Percentiles rank a stretch among this genome's conserved stretches.
phyloP scores from a whole-genome alignment of 2,888 invertebrate species.

The Cataglyphis altisquamis region DNA sequence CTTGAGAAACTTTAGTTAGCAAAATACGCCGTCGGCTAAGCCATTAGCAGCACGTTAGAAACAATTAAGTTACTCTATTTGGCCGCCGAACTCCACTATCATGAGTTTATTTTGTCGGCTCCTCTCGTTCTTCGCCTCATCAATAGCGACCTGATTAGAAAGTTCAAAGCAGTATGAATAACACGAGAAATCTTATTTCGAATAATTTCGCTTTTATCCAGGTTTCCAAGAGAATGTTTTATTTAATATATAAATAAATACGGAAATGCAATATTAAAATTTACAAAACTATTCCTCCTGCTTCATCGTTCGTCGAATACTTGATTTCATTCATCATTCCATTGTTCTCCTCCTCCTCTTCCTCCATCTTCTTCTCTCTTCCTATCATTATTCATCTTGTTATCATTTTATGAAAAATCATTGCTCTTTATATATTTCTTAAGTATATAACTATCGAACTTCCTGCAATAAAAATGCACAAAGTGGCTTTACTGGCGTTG shows the following conservation, averaged over 20 bases:
- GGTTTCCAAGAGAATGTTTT: neutral
- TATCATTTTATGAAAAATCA: neutral
- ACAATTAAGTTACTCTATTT: conserved; percentile 43
- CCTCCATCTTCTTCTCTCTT: neutral
- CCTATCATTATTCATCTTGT: neutral
- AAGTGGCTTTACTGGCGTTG: neutral
- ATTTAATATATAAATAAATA: neutral
- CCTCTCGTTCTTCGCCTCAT: conserved; percentile 16
- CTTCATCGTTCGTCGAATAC: neutral
- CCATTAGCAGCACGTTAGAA: conserved; percentile 34
- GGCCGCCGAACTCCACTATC: conserved; percentile 25
- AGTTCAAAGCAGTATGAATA: conserved; percentile 17
- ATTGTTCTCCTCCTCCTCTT: neutral
- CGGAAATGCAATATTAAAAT: neutral
- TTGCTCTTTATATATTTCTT: neutral
- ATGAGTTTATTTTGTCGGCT: conserved; percentile 32
- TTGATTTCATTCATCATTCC: neutral
- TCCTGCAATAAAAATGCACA: conserved; percentile 18
- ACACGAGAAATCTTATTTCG: conserved; percentile 11
- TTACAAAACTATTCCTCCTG: neutral
- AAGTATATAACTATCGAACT: conserved; percentile 28
- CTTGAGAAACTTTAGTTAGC: conserved; percentile 44
- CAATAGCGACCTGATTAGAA: conserved; percentile 41
- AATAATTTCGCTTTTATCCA: conserved; percentile 22
- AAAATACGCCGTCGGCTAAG: conserved; percentile 41